Percentiles rank a stretch among this genome's conserved stretches.
Evolutionary conservation across 2,888 invertebrate species (phyloP).

Genomic region (Sminthurides aquaticus): DNA sequence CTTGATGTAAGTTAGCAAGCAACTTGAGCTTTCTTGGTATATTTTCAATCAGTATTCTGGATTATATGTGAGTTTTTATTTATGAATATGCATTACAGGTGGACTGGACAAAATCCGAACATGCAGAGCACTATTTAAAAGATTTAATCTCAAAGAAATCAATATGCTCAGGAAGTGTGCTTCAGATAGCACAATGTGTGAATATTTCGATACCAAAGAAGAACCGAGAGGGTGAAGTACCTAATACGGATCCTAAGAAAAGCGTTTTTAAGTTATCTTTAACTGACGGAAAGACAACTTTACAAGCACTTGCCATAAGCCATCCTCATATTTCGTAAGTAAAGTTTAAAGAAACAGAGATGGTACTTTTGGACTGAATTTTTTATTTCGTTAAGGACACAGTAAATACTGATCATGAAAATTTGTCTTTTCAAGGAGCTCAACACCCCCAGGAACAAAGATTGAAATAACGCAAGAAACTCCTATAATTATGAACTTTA

Average conservation of each 20-base stretch:
- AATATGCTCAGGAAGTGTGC: constrained; percentile 29
- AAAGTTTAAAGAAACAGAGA: no score
- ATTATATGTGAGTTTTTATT: no score
- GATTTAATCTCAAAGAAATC: constrained; percentile 29
- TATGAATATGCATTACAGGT: no score
- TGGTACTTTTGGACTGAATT: not conserved
- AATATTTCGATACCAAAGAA: constrained; percentile 38
- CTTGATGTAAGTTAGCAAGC: not conserved
- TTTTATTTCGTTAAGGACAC: no score
- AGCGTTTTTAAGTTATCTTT: constrained; percentile 34
- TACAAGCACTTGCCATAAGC: constrained; percentile 28
- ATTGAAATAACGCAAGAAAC: constrained; percentile 15
- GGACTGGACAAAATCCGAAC: constrained; percentile 29
- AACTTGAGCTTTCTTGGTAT: no score
- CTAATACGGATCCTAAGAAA: constrained; percentile 29
- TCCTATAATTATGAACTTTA: constrained; percentile 9
- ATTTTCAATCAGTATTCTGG: no score
- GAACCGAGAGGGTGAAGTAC: constrained; percentile 26
- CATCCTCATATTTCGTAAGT: constrained; percentile 27
- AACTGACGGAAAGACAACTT: constrained; percentile 36
- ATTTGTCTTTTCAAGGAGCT: constrained; percentile 13
- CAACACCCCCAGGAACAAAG: constrained; percentile 19
- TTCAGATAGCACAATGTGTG: constrained; percentile 31
- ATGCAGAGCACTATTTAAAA: constrained; percentile 27
- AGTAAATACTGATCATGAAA: not conserved